A percentile compares a stretch with the other conserved stretches of the same genome.
These are phyloP conservation scores for Ranitomeya imitator DNA, from an alignment of 2,113 vertebrate species.

Conservation along the genomic window DNA sequence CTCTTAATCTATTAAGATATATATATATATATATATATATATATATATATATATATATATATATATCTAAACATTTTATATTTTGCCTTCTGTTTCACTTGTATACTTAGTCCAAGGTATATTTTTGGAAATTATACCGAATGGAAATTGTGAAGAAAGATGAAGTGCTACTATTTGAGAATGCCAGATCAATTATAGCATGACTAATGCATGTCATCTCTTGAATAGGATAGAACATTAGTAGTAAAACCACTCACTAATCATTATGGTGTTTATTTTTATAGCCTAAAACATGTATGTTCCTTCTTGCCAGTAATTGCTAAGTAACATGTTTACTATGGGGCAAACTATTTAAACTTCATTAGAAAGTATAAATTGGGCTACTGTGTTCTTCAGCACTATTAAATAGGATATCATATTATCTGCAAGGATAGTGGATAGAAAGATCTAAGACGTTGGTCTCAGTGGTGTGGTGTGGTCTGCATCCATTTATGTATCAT, in stretches of 20 bases:
- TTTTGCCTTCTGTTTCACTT: conserved; percentile 35
- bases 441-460: neutral
- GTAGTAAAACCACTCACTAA: neutral
- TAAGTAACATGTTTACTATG: neutral
- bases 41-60: too few relatives aligned
- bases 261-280: neutral
- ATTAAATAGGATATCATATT: neutral
- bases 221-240: conserved; percentile 21
- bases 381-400: neutral
- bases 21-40: too few relatives aligned
- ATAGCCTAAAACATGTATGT: conserved; percentile 1
- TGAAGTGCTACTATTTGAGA: neutral
- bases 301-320: conserved; percentile 1
- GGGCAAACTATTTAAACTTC: neutral
- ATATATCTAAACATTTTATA: neutral
- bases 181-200: conserved; percentile 33
- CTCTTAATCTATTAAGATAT: neutral
- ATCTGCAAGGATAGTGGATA: neutral
- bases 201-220: conserved; percentile 28
- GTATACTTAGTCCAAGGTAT: neutral
- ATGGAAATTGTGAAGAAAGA: conserved; percentile 41
- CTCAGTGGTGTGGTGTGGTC: neutral
- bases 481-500: neutral
- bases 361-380: neutral
- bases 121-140: neutral